Conservation (phyloP, 64 coral and sea anemone genomes). For the Exaiptasia diaphana region DNA sequence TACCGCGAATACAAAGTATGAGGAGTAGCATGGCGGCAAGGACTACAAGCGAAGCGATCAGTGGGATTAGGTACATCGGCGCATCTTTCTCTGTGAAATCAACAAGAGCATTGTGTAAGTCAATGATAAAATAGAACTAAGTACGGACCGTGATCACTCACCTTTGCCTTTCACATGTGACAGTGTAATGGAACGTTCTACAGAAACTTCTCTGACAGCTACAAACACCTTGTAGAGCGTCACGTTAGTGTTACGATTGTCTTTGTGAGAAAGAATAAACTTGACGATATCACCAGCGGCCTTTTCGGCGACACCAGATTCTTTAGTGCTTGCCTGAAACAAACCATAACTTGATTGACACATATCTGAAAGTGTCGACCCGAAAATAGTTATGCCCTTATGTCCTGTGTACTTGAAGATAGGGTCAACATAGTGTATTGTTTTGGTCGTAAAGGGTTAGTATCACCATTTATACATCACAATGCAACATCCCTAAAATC, state of each 20-base stretch:
- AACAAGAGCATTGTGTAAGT: background rate
- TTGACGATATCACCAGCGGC: slow-evolving; percentile 71
- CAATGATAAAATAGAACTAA: background rate
- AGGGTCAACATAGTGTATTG: no score
- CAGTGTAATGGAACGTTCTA: slow-evolving; percentile 74
- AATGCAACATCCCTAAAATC: no score
- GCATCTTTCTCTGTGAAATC: slow-evolving; percentile 39
- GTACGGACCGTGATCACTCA: background rate
- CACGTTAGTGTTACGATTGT: slow-evolving; percentile 38
- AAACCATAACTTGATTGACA: background rate
- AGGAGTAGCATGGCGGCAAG: slow-evolving; percentile 80
- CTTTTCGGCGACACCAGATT: slow-evolving; percentile 65
- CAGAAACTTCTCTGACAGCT: slow-evolving; percentile 75
- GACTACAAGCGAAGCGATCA: slow-evolving; percentile 86
- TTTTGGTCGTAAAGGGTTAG: no score
- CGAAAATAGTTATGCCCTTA: no score
- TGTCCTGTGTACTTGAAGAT: no score
- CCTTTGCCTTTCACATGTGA: slow-evolving; percentile 65
- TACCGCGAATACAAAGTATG: slow-evolving; percentile 85
- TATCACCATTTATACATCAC: no score
- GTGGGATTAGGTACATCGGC: slow-evolving; percentile 73
- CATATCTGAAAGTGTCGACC: background rate
- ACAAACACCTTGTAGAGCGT: slow-evolving; percentile 83
- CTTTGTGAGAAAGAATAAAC: slow-evolving; percentile 50
- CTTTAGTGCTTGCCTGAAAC: slow-evolving; percentile 68